Evolutionary conservation across 2,888 invertebrate species (phyloP).

Genomic region (Tachina lurida): DNA sequence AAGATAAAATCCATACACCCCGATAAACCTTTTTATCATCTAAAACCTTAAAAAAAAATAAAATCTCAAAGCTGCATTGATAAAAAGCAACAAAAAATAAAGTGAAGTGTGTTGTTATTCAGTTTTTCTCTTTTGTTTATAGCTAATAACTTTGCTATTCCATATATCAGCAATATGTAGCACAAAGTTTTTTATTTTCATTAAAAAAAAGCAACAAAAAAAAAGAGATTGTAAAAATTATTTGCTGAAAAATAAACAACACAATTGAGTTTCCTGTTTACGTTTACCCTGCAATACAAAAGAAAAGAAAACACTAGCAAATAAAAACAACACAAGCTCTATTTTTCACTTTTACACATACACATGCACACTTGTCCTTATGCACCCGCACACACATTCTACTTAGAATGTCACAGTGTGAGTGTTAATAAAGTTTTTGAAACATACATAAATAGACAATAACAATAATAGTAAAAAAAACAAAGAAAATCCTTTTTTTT

Average conservation of each 20-base stretch:
- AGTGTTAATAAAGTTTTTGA: constrained; percentile 50
- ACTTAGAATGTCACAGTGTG: background rate
- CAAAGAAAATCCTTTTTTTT: constrained; percentile 7
- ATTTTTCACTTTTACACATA: constrained; percentile 12
- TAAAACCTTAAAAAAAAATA: constrained; percentile 1
- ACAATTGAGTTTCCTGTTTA: constrained; percentile 57
- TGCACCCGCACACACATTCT: background rate
- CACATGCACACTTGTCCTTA: background rate
- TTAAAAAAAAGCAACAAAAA: background rate
- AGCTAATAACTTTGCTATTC: constrained; percentile 50
- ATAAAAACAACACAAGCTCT: constrained; percentile 32
- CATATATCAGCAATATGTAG: constrained; percentile 40
- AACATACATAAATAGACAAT: constrained; percentile 54
- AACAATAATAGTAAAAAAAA: constrained; percentile 29
- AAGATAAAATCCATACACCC: constrained; percentile 25
- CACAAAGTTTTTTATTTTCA: constrained; percentile 8
- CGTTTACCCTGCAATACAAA: constrained; percentile 33
- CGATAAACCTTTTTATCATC: constrained; percentile 22
- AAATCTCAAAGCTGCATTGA: constrained; percentile 18
- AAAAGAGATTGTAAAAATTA: background rate
- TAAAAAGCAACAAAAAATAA: constrained; percentile 2
- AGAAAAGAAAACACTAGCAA: background rate
- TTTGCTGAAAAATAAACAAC: constrained; percentile 24
- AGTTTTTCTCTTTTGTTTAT: constrained; percentile 28
- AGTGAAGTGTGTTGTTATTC: constrained; percentile 28